Evolutionary conservation across 2,888 invertebrate genomes (phyloP).

Genomic region (Omphaloscelis lunosa): DNA sequence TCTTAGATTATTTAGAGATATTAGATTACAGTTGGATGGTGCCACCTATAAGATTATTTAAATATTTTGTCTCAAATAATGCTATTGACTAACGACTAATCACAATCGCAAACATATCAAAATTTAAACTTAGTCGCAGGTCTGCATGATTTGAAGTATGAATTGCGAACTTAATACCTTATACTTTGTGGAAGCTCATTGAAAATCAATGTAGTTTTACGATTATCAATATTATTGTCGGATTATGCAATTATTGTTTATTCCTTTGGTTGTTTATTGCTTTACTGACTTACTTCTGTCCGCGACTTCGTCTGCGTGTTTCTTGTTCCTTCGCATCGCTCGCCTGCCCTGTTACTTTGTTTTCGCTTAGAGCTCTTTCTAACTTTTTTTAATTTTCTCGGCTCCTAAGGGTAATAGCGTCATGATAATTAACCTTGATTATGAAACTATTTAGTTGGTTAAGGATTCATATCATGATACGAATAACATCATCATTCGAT

Average conservation of each 20-base stretch:
- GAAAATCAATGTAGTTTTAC: constrained; percentile 75
- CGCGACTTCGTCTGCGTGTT: too few relatives aligned
- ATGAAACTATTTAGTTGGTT: too few relatives aligned
- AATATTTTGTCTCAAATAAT: neutral
- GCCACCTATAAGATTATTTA: neutral
- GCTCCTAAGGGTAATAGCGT: too few relatives aligned
- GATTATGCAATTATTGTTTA: constrained; percentile 57
- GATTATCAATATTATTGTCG: constrained; percentile 61
- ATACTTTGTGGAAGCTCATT: constrained; percentile 73
- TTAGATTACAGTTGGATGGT: neutral
- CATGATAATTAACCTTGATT: too few relatives aligned
- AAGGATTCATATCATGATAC: too few relatives aligned
- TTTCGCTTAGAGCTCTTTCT: too few relatives aligned
- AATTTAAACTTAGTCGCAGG: constrained; percentile 53
- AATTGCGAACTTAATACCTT: constrained; percentile 68
- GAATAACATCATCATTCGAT: too few relatives aligned
- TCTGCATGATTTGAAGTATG: constrained; percentile 56
- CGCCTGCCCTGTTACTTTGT: too few relatives aligned
- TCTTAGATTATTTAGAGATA: neutral
- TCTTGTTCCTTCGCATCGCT: too few relatives aligned
- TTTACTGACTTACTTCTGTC: too few relatives aligned
- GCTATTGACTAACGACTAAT: constrained; percentile 26
- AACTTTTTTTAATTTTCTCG: too few relatives aligned
- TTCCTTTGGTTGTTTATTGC: constrained; percentile 48
- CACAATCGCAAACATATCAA: constrained; percentile 8